Evolutionary conservation across 2,888 invertebrate species (phyloP), one percentile per base, ranked within the genome.

Genomic region (Brachypterus glaber): DNA sequence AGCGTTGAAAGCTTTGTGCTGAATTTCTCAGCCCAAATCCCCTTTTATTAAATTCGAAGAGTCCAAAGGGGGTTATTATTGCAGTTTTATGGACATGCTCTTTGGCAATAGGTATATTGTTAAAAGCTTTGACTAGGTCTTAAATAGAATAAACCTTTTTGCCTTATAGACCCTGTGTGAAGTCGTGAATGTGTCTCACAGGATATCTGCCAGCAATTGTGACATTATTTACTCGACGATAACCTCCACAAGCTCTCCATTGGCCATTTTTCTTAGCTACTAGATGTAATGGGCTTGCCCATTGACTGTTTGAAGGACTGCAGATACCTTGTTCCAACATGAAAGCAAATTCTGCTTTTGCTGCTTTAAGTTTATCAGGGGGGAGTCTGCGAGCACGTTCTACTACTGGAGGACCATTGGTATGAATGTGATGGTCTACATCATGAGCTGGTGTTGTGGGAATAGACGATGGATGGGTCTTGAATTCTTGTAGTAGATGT

Each of bases 21-120:
- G 66, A 61, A 38, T 67, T 65, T 1, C 60, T 31, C 1, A 66
- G 47, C 1, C 64, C 63, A 16, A 63, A 64, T 0, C 47, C 46
- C 56, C 59, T 57, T 2, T 34, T 37, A 1, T 49, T 35, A 35
- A 58, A 60, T 38, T 64, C 49, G 41, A 41, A 52, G 9, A 49
- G 30, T 2, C 47, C 49, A 30, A 52, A 52, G 3, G 49, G 40
- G 13, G 44, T 50, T 2, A 31, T 45, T 2, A 50, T 45, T 2
- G 50, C 51, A 2, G 51, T 49, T 39, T 50, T 49, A 7, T 24
- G 45, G 3, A 64, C 51, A 12, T 37, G 37, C 0, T 30, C 30
- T 12, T 12, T 11, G 12, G 35, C 17, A 3, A 45, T 37, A 1
- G 59, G 62, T 3, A 67, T 58, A 32, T 63, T 59, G 33, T 60